Evolutionary conservation across 1,140 invertebrate genomes (phyloP).

Genomic region (Drosophila ananassae): DNA sequence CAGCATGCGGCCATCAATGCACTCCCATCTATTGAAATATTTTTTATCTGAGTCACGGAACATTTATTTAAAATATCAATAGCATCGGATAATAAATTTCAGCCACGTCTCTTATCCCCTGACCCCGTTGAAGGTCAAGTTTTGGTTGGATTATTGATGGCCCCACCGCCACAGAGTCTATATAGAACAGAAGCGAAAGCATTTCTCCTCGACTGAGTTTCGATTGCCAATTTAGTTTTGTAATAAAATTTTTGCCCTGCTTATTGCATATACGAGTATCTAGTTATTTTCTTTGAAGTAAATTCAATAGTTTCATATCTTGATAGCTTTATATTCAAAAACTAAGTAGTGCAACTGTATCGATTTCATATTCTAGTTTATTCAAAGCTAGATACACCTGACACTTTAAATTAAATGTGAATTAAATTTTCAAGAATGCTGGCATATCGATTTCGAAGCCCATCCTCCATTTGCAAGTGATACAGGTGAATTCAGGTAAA

Average conservation of each 20-base stretch:
- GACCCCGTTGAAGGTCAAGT: conserved; percentile 1
- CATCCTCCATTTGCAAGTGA: conserved; percentile 10
- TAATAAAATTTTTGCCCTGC: conserved; percentile 5
- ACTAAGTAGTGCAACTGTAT: neutral
- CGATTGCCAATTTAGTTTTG: conserved; percentile 8
- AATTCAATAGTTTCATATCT: neutral
- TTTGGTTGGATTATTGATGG: conserved; percentile 24
- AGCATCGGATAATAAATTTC: conserved; percentile 34
- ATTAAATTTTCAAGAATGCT: conserved; percentile 27
- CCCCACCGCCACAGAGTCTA: neutral
- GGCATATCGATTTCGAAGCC: conserved; percentile 21
- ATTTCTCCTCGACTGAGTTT: conserved; percentile 21
- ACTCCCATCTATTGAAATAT: conserved; percentile 16
- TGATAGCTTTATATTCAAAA: neutral
- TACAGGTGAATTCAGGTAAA: conserved; percentile 5
- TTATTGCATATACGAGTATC: conserved; percentile 1
- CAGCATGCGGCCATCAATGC: conserved; percentile 15
- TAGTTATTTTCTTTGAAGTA: neutral
- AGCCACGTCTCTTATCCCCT: conserved; percentile 7
- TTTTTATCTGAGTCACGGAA: conserved; percentile 41
- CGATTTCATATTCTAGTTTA: neutral
- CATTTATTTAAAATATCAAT: conserved; percentile 50
- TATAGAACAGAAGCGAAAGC: neutral
- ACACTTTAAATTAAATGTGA: conserved; percentile 28
- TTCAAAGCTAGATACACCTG: neutral